Conservation (phyloP, 1,140 invertebrate genomes). For the Dysdera silvatica region DNA sequence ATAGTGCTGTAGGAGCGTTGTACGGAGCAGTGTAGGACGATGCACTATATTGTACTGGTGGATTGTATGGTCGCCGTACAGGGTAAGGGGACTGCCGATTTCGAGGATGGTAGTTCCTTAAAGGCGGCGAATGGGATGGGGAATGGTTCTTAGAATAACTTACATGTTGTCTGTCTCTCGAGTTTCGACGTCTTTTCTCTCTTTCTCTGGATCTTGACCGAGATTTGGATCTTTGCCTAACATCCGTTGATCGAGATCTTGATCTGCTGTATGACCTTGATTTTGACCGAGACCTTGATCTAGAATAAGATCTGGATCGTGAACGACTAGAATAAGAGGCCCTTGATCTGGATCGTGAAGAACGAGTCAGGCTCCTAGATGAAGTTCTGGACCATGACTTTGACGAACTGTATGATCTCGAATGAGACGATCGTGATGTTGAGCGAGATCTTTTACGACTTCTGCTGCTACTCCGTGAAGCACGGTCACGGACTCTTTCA, state of each 20-base stretch:
- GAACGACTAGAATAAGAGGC: constrained; percentile 33
- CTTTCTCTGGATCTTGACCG: constrained; percentile 29
- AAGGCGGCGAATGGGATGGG: constrained; percentile 17
- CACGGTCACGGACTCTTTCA: not conserved
- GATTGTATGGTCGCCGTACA: constrained; percentile 4
- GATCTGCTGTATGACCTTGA: constrained; percentile 35
- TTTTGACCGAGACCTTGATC: constrained; percentile 38
- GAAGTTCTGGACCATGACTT: constrained; percentile 14
- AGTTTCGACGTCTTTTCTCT: constrained; percentile 11
- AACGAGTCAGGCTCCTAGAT: constrained; percentile 38
- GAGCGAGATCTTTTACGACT: constrained; percentile 22
- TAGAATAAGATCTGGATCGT: constrained; percentile 35
- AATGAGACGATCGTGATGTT: constrained; percentile 12
- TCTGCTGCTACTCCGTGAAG: constrained; percentile 53
- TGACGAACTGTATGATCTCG: constrained; percentile 24
- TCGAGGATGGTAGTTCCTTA: constrained; percentile 1
- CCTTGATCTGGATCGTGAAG: constrained; percentile 24
- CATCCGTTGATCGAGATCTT: constrained; percentile 19
- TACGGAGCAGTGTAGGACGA: constrained; percentile 13
- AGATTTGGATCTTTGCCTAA: constrained; percentile 32
- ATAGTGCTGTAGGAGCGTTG: not conserved
- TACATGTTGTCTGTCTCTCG: constrained; percentile 4
- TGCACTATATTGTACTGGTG: constrained; percentile 5
- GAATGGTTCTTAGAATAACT: not conserved
- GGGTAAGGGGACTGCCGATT: constrained; percentile 3